phyloP scores from a whole-genome alignment of 1,140 invertebrate genomes.

The Pissodes strobi region DNA sequence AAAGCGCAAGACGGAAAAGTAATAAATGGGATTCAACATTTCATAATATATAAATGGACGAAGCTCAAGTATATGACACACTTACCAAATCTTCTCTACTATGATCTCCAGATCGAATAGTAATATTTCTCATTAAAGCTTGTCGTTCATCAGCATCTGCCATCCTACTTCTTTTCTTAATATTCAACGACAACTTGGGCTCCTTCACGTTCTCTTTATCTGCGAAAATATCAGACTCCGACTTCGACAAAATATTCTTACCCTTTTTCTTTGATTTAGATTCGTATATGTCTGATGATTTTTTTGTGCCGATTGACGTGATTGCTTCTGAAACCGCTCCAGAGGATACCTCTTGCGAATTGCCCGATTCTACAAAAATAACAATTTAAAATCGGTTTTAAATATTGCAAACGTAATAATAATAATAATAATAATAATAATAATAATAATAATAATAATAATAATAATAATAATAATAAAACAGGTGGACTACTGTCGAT shows the following conservation, averaged over 20 bases:
- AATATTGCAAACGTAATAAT: no score
- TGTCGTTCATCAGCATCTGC: not conserved
- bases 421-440: no score
- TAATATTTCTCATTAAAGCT: slow-evolving; percentile 9
- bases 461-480: no score
- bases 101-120: not conserved
- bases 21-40: no score
- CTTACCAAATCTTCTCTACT: not conserved
- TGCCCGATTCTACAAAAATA: not conserved
- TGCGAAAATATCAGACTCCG: not conserved
- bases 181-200: slow-evolving; percentile 19
- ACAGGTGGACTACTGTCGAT: no score
- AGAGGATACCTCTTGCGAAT: not conserved
- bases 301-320: not conserved
- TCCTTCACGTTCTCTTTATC: slow-evolving; percentile 15
- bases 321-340: not conserved
- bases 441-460: no score
- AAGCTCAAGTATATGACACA: no score
- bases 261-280: not conserved
- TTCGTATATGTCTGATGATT: not conserved
- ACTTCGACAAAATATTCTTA: slow-evolving; percentile 1
- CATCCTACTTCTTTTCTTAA: not conserved
- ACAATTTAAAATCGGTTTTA: not conserved
- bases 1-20: no score
- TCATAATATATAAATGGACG: no score